Evolutionary conservation across 2,113 vertebrate genomes (phyloP), one percentile per base, ranked within the genome.

Genomic region (Ivindomyrus marchei): DNA sequence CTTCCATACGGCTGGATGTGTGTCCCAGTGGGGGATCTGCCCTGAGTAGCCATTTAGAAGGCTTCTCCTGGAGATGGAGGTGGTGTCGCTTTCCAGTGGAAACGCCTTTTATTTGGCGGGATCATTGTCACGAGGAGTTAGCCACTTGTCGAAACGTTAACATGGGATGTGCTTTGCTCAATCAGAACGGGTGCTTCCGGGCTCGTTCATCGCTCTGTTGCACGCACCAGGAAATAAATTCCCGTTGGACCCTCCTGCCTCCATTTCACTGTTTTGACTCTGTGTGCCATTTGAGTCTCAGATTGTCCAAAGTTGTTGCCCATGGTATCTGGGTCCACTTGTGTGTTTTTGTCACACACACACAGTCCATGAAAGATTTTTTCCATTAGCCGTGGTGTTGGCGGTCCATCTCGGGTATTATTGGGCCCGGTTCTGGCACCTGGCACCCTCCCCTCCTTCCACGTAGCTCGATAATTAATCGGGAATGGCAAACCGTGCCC

Each of bases 401-500:
- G 10, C 27, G 17, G 46, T 45, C 50, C 49, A 0, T 93, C 92
- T 95, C 91, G 92, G 92, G 92, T 93, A 91, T 89, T 88, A 88
- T 89, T 90, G 93, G 93, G 87, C 53, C 88, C 90, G 90, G 93
- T 87, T 56, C 88, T 90, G 90, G 90, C 87, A 93, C 90, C 92
- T 90, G 93, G 92, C 91, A 92, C 93, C 91, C 87, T 89, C 90
- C 94, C 90, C 94, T 92, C 89, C 53, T 89, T 92, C 92, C 94
- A 95, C 93, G 95, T 95, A 95, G 94, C 92, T 94, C 96, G 94
- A 93, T 95, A 96, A 96, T 96, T 95, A 95, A 94, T 95, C 93
- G 93, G 92, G 93, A 94, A 95, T 94, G 95, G 93, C 93, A 77
- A 89, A 92, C 93, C 49, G 90, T 94, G 94, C 94, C 95, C 94